phyloP scores from a whole-genome alignment of 2,113 vertebrate genomes.

The Apeltes quadracus region DNA sequence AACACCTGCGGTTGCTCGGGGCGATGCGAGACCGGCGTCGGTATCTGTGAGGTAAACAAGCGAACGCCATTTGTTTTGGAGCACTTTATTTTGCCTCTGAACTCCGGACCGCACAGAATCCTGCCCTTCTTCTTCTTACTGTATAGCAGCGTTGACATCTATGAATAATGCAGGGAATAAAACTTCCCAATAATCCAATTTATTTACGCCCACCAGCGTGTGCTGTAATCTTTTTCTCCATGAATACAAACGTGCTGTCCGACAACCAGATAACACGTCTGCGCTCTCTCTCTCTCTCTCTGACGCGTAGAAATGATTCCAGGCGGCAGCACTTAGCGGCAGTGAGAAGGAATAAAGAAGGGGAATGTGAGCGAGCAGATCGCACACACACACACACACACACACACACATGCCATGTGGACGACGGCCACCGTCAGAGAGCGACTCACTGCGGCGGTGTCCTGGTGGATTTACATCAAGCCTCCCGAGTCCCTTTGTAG shows the following conservation, averaged over 20 bases:
- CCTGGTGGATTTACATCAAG: conserved; percentile 69
- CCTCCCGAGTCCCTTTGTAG: conserved; percentile 54
- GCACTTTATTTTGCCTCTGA: conserved; percentile 55
- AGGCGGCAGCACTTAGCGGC: conserved; percentile 11
- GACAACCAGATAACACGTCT: conserved; percentile 30
- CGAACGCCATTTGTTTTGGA: conserved; percentile 39
- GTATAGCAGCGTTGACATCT: conserved; percentile 39
- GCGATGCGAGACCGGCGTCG: conserved; percentile 51
- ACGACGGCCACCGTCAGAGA: conserved; percentile 65
- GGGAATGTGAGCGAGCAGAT: too few species aligned
- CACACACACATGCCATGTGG: conserved; percentile 62
- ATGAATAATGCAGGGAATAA: conserved; percentile 64
- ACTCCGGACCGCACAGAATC: conserved; percentile 24
- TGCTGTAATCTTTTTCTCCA: conserved; percentile 44
- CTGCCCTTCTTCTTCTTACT: conserved; percentile 33
- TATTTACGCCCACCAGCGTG: conserved; percentile 64
- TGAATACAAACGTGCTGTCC: conserved; percentile 42
- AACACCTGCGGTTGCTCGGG: conserved; percentile 50
- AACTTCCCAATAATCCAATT: conserved; percentile 63
- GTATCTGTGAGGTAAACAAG: conserved; percentile 53
- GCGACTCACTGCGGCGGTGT: conserved; percentile 60
- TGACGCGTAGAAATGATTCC: not conserved
- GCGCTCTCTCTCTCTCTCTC: conserved; percentile 30
- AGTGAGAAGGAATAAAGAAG: not conserved
- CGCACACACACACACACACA: too few species aligned